These are phyloP conservation scores for Ormyrus labotus DNA, from an alignment of 2,888 invertebrate genomes.

Conservation along the genomic window DNA sequence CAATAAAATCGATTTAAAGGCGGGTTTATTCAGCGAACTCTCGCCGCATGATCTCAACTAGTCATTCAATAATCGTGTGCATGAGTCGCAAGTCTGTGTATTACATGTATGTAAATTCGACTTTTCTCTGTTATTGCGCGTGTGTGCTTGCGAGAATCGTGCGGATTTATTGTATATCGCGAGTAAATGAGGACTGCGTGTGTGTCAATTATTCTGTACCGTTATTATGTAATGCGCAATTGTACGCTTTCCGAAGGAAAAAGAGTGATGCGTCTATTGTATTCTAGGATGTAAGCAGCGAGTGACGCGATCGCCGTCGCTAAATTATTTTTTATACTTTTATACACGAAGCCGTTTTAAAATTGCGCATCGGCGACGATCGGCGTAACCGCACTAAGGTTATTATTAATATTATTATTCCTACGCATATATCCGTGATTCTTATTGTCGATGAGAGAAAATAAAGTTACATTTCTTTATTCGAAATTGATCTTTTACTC, in stretches of 20 bases:
- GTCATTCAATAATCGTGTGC: constrained; percentile 50
- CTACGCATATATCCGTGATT: constrained; percentile 26
- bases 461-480: constrained; percentile 65
- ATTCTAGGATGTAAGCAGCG: background rate
- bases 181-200: background rate
- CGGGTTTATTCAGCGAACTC: no score
- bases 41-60: constrained; percentile 60
- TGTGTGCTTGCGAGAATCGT: background rate
- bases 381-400: constrained; percentile 57
- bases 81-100: no score
- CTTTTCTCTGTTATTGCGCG: background rate
- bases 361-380: constrained; percentile 50
- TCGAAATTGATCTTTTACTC: background rate
- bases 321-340: constrained; percentile 72
- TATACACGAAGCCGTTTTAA: constrained; percentile 65
- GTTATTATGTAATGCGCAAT: constrained; percentile 12
- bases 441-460: constrained; percentile 57
- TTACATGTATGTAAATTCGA: constrained; percentile 50
- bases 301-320: constrained; percentile 59
- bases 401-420: constrained; percentile 19
- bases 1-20: no score
- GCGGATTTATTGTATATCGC: no score
- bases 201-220: constrained; percentile 14
- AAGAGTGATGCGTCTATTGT: background rate
- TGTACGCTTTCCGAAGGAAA: background rate